Conservation (phyloP, 2,113 vertebrate species). For the Lasiurus cinereus region DNA sequence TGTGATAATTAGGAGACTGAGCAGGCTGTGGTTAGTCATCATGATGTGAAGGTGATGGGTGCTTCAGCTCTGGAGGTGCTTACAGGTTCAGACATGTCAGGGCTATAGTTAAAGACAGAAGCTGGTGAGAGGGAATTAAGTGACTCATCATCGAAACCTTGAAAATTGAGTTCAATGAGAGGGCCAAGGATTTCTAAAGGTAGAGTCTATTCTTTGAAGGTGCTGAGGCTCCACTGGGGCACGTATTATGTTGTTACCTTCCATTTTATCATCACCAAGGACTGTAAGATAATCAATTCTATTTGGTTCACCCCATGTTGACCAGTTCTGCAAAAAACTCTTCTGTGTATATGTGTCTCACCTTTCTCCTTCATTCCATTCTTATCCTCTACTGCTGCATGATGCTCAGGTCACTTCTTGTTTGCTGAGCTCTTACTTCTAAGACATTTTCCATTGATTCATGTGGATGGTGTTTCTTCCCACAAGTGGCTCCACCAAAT, state of each 20-base stretch:
- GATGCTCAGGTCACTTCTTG: neutral
- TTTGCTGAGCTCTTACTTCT: neutral
- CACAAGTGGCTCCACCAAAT: neutral
- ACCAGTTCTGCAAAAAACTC: neutral
- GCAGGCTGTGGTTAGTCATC: constrained; percentile 71
- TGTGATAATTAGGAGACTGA: constrained; percentile 65
- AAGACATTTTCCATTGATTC: constrained; percentile 22
- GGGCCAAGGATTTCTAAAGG: constrained; percentile 24
- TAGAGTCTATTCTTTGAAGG: neutral
- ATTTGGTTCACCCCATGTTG: neutral
- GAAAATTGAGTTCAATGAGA: constrained; percentile 73
- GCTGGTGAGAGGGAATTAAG: constrained; percentile 29
- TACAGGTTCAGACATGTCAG: constrained; percentile 67
- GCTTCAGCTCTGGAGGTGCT: constrained; percentile 42
- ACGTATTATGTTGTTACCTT: neutral
- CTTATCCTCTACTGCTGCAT: neutral
- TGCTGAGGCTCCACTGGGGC: neutral
- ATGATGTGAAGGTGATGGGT: constrained; percentile 56
- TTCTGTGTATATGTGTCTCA: neutral
- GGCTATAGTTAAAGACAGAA: constrained; percentile 39
- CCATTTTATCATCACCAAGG: neutral
- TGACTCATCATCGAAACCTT: constrained; percentile 75
- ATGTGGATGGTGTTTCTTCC: neutral
- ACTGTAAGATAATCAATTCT: neutral
- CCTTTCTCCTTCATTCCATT: accelerated